phyloP scores from a whole-genome alignment of 1,140 invertebrate genomes.

The Patella vulgata region DNA sequence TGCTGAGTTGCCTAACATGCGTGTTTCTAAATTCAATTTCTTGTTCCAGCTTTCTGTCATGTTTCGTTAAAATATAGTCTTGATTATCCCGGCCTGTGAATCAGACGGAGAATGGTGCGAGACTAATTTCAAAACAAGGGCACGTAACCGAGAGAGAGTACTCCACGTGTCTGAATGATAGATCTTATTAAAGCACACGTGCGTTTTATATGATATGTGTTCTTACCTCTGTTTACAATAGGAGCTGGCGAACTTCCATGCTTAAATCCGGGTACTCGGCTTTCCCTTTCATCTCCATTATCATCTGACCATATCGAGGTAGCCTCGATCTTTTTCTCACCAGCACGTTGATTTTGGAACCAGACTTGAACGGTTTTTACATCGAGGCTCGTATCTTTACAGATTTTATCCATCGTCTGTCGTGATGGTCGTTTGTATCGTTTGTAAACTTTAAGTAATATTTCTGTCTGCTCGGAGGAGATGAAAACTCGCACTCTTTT shows the following conservation, averaged over 20 bases:
- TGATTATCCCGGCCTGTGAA: no score
- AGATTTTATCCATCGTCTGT: conserved; percentile 20
- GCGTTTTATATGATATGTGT: no score
- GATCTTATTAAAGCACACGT: no score
- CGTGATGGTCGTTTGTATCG: conserved; percentile 17
- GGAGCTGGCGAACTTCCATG: conserved; percentile 30
- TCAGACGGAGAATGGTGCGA: no score
- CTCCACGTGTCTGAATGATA: no score
- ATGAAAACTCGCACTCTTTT: conserved; percentile 2
- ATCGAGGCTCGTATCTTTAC: conserved; percentile 13
- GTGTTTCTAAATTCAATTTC: no score
- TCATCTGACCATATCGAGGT: no score
- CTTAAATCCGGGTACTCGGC: conserved; percentile 8
- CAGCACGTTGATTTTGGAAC: conserved; percentile 17
- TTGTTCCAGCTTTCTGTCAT: no score
- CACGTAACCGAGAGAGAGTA: no score
- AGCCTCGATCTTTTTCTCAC: conserved; percentile 1
- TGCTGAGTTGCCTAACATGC: no score
- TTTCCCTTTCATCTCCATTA: neutral
- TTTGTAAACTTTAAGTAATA: conserved; percentile 6
- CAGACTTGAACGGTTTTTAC: conserved; percentile 6
- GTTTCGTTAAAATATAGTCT: no score
- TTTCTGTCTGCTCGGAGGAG: conserved; percentile 10
- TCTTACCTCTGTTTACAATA: conserved; percentile 36
- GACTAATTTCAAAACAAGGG: no score